phyloP scores from a whole-genome alignment of 2,113 vertebrate genomes.

The Rana temporaria region DNA sequence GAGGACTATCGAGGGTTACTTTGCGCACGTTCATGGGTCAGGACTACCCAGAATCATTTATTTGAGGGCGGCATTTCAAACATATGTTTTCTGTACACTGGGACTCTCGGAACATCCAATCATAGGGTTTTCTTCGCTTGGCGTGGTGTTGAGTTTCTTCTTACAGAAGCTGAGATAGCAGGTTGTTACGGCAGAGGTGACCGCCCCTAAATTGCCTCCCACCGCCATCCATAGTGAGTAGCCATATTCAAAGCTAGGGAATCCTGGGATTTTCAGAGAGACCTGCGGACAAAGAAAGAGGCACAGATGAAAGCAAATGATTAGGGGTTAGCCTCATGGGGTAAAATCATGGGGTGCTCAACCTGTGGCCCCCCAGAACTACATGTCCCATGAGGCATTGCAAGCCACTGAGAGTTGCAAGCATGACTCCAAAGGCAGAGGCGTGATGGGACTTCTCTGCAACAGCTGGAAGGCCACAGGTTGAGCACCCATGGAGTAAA shows the following conservation, averaged over 20 bases:
- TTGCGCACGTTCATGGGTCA: too few relatives aligned
- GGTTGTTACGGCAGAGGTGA: not conserved
- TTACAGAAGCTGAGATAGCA: not conserved
- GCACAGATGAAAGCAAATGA: not conserved
- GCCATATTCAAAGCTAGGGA: slow-evolving; percentile 59
- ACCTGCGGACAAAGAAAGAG: slow-evolving; percentile 34
- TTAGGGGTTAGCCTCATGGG: not conserved
- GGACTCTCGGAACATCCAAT: not conserved
- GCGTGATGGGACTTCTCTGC: too few relatives aligned
- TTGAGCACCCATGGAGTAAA: too few relatives aligned
- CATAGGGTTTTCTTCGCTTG: not conserved
- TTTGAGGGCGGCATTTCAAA: not conserved
- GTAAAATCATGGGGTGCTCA: too few relatives aligned
- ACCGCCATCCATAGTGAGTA: slow-evolving; percentile 59
- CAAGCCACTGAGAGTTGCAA: too few relatives aligned
- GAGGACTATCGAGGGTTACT: too few relatives aligned
- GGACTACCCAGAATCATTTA: too few relatives aligned
- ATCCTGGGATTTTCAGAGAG: slow-evolving; percentile 57
- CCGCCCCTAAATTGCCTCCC: slow-evolving; percentile 42
- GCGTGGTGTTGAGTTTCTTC: not conserved
- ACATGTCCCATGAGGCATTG: too few relatives aligned
- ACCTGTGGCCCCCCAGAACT: too few relatives aligned
- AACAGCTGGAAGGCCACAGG: too few relatives aligned
- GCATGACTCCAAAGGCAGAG: too few relatives aligned
- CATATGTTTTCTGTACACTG: not conserved